Base-by-base conservation (phyloP, 1,140 invertebrate genomes). In the Calephelis nemesis region DNA sequence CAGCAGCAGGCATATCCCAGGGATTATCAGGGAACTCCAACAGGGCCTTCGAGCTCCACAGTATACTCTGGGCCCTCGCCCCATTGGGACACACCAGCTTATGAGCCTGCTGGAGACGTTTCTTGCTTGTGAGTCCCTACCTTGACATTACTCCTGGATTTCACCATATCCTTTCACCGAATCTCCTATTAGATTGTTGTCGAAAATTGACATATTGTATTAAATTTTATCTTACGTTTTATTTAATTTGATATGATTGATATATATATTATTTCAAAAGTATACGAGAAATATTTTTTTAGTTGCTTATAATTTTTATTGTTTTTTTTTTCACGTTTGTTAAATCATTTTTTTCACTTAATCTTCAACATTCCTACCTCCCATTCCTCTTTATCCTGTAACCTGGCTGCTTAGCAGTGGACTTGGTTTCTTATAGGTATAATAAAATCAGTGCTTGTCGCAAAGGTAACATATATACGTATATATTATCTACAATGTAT, bases 91-190 rank as follows among this genome's bases (percentile, higher is more conserved):
- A 77, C 83, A 70, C 83, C 86, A 77, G 83, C 75, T 74, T 91
- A 91, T 71, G 89, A 91, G 82, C 87, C 89, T 69, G 87, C 87
- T 75, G 89, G 87, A 74, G 89, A 91, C 67, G 78, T 91, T 69
- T 88, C 89, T 82, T 89, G 89, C 89, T 91, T 91, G 89, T 91
- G 87, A 91, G 89, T 91, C 89, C 87, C 79, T 68, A 82, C 85
- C 80, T 73, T 82, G 79, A 82, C 74, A 81, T 77, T 19, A 47
- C 63, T 82, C 84, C 82, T 73, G 69, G 68, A 67, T 75, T 69
- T 75, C 76, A 58, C 52, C 60, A 62, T 11, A 70, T 71, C 63
- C 67, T 74, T 72, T 67, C 8, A 19, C n/a, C 40, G 10, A 40
- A 12, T 52, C 5, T 42, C 50, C 39, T 58, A n/a, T n/a, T 45